Evolutionary conservation across 2,888 invertebrate genomes (phyloP).

Genomic region (Scotopteryx bipunctaria): DNA sequence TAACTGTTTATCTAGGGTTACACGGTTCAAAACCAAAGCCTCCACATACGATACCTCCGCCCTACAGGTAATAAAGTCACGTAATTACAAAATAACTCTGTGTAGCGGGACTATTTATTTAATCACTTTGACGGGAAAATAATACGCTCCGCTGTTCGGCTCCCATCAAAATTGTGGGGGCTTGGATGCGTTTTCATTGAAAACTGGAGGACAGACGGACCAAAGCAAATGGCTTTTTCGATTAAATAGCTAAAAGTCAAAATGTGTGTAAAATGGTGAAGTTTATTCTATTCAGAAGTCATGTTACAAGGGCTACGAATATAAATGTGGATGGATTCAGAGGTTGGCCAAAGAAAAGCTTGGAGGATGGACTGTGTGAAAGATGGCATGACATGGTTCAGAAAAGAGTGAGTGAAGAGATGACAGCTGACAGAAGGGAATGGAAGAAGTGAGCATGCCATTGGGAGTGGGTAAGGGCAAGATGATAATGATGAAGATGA

Average conservation of each 20-base stretch:
- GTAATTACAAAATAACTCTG: slow-evolving; percentile 80
- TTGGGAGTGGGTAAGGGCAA: too few species aligned
- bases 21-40: slow-evolving; percentile 41
- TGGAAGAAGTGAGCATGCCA: too few species aligned
- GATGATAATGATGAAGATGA: too few species aligned
- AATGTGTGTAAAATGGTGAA: too few species aligned
- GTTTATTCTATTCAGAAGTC: too few species aligned
- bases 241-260: neutral
- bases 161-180: slow-evolving; percentile 64
- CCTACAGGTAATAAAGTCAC: slow-evolving; percentile 71
- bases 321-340: too few species aligned
- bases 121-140: slow-evolving; percentile 82
- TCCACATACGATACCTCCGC: slow-evolving; percentile 56
- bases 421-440: too few species aligned
- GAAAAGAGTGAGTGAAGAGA: too few species aligned
- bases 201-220: neutral
- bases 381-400: too few species aligned
- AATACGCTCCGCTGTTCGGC: slow-evolving; percentile 56
- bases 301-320: too few species aligned
- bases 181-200: neutral
- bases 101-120: slow-evolving; percentile 77
- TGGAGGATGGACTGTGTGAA: too few species aligned
- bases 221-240: neutral
- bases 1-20: slow-evolving; percentile 48
- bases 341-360: too few species aligned